These are phyloP conservation scores for Amphipyra tragopoginis DNA, from an alignment of 2,888 invertebrate species.

Conservation along the genomic window DNA sequence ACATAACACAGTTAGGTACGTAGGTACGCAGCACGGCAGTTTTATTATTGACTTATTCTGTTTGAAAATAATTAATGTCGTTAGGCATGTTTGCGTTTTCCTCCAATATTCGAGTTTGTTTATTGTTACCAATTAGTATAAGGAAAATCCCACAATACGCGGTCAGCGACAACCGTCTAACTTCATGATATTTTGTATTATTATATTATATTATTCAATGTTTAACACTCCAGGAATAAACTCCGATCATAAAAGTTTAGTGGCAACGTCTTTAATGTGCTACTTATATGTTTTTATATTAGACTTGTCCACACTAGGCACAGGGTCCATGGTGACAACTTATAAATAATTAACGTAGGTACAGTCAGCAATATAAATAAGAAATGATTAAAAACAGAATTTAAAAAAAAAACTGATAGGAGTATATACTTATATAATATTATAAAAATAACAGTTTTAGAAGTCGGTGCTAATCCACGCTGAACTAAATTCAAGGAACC, in stretches of 20 bases:
- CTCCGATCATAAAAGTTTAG: not conserved
- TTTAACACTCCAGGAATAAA: not conserved
- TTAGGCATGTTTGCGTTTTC: conserved; percentile 65
- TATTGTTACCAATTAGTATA: conserved; percentile 65
- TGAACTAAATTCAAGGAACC: too few relatives aligned
- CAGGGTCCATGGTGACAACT: too few relatives aligned
- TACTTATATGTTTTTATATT: too few relatives aligned
- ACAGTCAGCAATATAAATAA: too few relatives aligned
- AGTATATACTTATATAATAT: too few relatives aligned
- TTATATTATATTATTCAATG: conserved; percentile 11
- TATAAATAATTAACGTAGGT: too few relatives aligned
- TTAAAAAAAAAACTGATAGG: too few relatives aligned
- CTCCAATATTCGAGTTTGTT: conserved; percentile 63
- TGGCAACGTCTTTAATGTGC: not conserved
- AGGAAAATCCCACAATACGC: conserved; percentile 63
- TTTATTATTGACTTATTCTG: conserved; percentile 57
- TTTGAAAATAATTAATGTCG: conserved; percentile 60
- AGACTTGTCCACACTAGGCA: too few relatives aligned
- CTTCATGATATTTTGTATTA: conserved; percentile 16
- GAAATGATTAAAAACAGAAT: too few relatives aligned
- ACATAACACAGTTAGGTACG: conserved; percentile 5
- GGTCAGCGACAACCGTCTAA: conserved; percentile 36
- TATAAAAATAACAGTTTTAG: too few relatives aligned
- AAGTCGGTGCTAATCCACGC: too few relatives aligned
- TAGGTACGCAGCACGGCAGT: conserved; percentile 31